phyloP scores from a whole-genome alignment of 2,113 vertebrate genomes.

The Corvus cornix region DNA sequence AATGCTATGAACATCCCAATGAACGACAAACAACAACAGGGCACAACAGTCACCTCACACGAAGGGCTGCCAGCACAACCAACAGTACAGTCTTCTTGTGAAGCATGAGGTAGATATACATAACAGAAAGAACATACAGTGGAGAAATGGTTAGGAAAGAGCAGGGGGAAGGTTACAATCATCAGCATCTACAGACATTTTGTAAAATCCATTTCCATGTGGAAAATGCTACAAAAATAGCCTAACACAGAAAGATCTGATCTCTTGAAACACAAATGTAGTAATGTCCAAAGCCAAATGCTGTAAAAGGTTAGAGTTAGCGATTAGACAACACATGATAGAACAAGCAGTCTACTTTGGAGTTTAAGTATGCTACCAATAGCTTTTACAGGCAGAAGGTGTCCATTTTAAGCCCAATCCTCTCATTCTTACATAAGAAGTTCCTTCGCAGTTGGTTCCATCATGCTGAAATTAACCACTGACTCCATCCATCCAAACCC shows the following conservation, averaged over 20 bases:
- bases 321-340: neutral
- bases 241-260: slow-evolving; percentile 28
- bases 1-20: slow-evolving; percentile 60
- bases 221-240: slow-evolving; percentile 51
- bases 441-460: neutral
- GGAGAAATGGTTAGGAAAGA: slow-evolving; percentile 41
- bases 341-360: neutral
- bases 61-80: slow-evolving; percentile 66
- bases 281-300: slow-evolving; percentile 15
- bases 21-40: slow-evolving; percentile 60
- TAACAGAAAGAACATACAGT: slow-evolving; percentile 61
- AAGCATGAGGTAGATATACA: slow-evolving; percentile 91
- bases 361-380: slow-evolving; percentile 13
- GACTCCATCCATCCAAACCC: fast-evolving
- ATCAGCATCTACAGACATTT: slow-evolving; percentile 52
- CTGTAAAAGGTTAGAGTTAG: neutral
- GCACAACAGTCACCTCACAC: slow-evolving; percentile 51
- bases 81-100: slow-evolving; percentile 74
- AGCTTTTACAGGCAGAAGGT: slow-evolving; percentile 24
- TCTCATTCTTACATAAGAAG: neutral
- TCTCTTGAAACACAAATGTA: slow-evolving; percentile 9
- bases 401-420: slow-evolving; percentile 32
- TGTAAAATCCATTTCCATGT: slow-evolving; percentile 27
- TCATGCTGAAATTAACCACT: neutral
- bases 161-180: slow-evolving; percentile 73